phyloP scores from a whole-genome alignment of 2,797 vertebrate genomes.

The Coreius guichenoti region DNA sequence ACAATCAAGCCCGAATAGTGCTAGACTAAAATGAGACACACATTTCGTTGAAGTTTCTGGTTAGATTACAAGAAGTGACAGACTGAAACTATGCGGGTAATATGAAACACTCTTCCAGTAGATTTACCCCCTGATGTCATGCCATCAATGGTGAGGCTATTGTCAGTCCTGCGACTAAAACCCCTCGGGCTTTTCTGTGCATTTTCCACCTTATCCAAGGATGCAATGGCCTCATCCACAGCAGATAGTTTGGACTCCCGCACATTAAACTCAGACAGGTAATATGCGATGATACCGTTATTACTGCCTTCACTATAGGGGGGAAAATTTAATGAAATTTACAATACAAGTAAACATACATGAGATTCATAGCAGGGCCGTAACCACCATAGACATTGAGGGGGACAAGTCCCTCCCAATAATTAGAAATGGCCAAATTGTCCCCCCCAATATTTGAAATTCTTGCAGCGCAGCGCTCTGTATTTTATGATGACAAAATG shows the following conservation, averaged over 20 bases:
- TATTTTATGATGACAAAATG: too few species aligned
- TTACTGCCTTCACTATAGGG: constrained; percentile 68
- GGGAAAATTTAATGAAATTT: neutral
- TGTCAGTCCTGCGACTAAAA: neutral
- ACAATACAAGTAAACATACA: neutral
- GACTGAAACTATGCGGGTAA: neutral
- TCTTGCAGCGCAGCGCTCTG: too few species aligned
- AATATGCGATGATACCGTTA: constrained; percentile 86
- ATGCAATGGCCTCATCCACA: constrained; percentile 77
- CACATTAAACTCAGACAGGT: constrained; percentile 85
- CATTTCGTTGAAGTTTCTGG: neutral
- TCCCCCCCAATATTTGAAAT: too few species aligned
- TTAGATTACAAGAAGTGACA: neutral
- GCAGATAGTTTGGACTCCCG: constrained; percentile 70
- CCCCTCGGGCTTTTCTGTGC: constrained; percentile 45
- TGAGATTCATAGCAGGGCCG: too few species aligned
- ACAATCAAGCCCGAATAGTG: neutral
- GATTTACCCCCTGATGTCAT: constrained; percentile 83
- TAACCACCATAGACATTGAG: too few species aligned
- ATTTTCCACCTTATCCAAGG: constrained; percentile 21
- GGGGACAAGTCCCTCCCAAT: too few species aligned
- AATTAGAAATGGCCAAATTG: too few species aligned
- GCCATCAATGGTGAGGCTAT: constrained; percentile 71
- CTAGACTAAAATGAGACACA: neutral
- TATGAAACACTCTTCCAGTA: neutral